Evolutionary conservation across 2,113 vertebrate genomes (phyloP).

Genomic region (Xenopus tropicalis): DNA sequence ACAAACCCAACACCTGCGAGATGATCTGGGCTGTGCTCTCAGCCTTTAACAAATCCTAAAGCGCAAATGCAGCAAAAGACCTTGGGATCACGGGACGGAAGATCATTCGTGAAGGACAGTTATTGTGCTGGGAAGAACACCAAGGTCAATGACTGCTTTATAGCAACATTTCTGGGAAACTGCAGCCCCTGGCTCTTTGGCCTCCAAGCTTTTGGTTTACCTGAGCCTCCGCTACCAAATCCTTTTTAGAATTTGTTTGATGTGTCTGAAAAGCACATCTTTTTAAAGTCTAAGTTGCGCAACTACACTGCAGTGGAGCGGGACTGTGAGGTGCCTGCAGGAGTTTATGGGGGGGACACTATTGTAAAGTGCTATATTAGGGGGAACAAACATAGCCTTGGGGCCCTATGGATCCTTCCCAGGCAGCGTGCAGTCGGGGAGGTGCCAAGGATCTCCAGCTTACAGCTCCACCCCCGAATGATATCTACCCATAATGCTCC

Average conservation of each 20-base stretch:
- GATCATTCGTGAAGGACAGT: neutral
- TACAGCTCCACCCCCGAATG: too few relatives aligned
- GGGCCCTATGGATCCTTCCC: too few relatives aligned
- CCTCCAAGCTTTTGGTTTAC: neutral
- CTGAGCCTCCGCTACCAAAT: neutral
- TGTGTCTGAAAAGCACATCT: neutral
- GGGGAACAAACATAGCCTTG: too few relatives aligned
- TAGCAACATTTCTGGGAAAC: neutral
- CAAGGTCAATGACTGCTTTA: conserved; percentile 4
- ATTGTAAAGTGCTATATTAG: too few relatives aligned
- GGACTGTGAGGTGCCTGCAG: neutral
- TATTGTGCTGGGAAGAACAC: neutral
- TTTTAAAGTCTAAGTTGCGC: neutral
- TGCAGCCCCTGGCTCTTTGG: neutral
- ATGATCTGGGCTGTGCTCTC: conserved; percentile 83
- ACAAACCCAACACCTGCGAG: conserved; percentile 60
- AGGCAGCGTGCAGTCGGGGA: too few relatives aligned
- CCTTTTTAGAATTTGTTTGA: neutral
- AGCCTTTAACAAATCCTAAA: conserved; percentile 73
- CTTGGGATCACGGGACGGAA: neutral
- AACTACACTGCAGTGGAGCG: neutral
- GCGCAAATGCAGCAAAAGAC: neutral
- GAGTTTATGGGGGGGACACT: too few relatives aligned
- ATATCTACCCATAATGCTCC: neutral
- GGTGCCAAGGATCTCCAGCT: too few relatives aligned